These are phyloP conservation scores for Drosophila sproati DNA, from an alignment of 1,140 invertebrate species.

Conservation along the genomic window DNA sequence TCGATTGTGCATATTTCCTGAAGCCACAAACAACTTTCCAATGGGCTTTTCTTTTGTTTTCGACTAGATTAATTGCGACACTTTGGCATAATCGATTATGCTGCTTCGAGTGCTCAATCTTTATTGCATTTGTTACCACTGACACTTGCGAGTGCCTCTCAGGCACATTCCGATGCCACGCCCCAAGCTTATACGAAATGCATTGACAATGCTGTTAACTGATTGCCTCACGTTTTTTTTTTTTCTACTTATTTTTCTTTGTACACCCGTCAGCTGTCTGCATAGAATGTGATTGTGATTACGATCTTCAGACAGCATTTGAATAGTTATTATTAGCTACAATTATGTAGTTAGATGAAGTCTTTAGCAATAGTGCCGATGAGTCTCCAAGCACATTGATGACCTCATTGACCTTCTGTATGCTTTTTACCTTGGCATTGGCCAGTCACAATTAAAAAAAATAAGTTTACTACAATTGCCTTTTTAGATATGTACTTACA, in stretches of 20 bases:
- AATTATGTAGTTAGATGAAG: slow-evolving; percentile 46
- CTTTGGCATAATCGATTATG: slow-evolving; percentile 68
- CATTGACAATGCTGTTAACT: slow-evolving; percentile 71
- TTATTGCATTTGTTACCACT: slow-evolving; percentile 58
- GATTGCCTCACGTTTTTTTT: slow-evolving; percentile 16
- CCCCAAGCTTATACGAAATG: slow-evolving; percentile 35
- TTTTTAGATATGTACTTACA: slow-evolving; percentile 41
- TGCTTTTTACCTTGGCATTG: slow-evolving; percentile 62
- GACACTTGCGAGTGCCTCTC: slow-evolving; percentile 36
- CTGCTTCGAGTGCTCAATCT: slow-evolving; percentile 60
- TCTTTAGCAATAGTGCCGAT: slow-evolving; percentile 33
- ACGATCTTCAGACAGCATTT: slow-evolving; percentile 48
- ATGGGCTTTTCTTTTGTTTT: slow-evolving; percentile 63
- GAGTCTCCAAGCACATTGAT: slow-evolving; percentile 42
- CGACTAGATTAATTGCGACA: slow-evolving; percentile 34
- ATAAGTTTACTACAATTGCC: slow-evolving; percentile 9
- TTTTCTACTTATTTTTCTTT: not conserved
- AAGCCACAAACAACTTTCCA: slow-evolving; percentile 57
- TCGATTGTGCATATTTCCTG: slow-evolving; percentile 36
- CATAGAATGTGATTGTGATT: slow-evolving; percentile 57
- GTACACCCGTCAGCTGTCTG: slow-evolving; percentile 48
- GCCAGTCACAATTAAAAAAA: slow-evolving; percentile 25
- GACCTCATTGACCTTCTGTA: slow-evolving; percentile 71
- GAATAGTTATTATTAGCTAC: slow-evolving; percentile 47
- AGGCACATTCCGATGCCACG: slow-evolving; percentile 38